Percentiles rank a stretch among this genome's conserved stretches.
phyloP scores from a whole-genome alignment of 2,888 invertebrate species.

The Eupithecia exiguata region DNA sequence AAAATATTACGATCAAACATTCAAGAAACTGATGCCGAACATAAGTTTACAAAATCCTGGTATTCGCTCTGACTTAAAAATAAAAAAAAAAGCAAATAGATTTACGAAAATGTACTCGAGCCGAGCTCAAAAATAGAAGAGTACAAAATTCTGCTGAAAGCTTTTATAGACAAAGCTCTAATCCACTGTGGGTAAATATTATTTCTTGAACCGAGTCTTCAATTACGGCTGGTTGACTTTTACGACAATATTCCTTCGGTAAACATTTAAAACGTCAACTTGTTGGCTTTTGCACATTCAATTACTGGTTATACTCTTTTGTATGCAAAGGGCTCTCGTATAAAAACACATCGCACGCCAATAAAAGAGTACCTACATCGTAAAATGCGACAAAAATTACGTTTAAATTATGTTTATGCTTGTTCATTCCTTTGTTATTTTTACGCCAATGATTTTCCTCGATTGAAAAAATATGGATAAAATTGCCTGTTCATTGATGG shows the following conservation, averaged over 20 bases:
- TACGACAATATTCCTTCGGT: conserved; percentile 47
- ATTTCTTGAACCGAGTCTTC: conserved; percentile 7
- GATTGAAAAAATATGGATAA: conserved; percentile 17
- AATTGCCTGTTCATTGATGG: conserved; percentile 9
- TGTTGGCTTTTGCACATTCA: conserved; percentile 47
- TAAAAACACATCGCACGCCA: conserved; percentile 41
- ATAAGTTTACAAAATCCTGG: neutral
- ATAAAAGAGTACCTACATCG: conserved; percentile 45
- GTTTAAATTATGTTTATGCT: conserved; percentile 38
- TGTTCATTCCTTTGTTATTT: conserved; percentile 28
- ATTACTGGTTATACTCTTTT: conserved; percentile 48
- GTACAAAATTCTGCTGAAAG: conserved; percentile 6
- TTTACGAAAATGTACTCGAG: neutral
- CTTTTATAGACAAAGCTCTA: conserved; percentile 1
- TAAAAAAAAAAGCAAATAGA: neutral
- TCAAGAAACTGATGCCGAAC: conserved; percentile 8
- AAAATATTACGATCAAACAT: conserved; percentile 22
- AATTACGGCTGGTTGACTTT: conserved; percentile 36
- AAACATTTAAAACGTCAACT: conserved; percentile 42
- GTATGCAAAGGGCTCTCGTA: conserved; percentile 42
- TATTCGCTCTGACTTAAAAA: neutral
- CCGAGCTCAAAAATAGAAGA: neutral
- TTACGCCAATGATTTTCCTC: conserved; percentile 8
- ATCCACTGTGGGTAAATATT: conserved; percentile 12
- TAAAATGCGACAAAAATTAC: conserved; percentile 37